phyloP scores from a whole-genome alignment of 2,797 vertebrate species.

The Sebastes glaucus region DNA sequence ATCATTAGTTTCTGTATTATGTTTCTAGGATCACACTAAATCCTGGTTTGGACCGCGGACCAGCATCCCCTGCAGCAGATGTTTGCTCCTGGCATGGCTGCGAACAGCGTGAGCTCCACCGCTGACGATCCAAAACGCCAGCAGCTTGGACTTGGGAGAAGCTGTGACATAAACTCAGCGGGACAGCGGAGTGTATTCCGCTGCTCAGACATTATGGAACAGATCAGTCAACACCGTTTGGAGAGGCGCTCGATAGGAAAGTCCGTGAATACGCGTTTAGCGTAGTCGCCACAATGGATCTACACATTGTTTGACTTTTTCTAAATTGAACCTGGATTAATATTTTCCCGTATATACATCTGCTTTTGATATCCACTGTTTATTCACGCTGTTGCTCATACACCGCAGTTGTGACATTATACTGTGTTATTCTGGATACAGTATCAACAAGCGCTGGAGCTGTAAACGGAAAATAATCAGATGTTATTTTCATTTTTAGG shows the following conservation, averaged over 20 bases:
- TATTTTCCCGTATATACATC: constrained; percentile 53
- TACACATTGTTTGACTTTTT: constrained; percentile 44
- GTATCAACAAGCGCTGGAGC: constrained; percentile 37
- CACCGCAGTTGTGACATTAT: constrained; percentile 27
- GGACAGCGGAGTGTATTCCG: constrained; percentile 30
- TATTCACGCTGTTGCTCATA: constrained; percentile 22
- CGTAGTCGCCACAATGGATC: constrained; percentile 27
- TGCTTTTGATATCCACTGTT: constrained; percentile 50
- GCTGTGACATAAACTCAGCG: constrained; percentile 48
- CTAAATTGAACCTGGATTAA: constrained; percentile 41
- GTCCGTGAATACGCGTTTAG: constrained; percentile 5
- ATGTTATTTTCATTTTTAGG: constrained; percentile 12
- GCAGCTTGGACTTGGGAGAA: constrained; percentile 35
- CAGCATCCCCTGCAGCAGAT: constrained; percentile 62
- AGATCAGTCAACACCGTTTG: constrained; percentile 40
- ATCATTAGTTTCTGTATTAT: constrained; percentile 72
- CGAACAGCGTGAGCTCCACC: constrained; percentile 54
- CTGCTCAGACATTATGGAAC: constrained; percentile 50
- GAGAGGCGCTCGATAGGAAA: constrained; percentile 38
- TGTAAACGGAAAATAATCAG: constrained; percentile 35
- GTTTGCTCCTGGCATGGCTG: constrained; percentile 59
- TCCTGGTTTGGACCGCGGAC: constrained; percentile 60
- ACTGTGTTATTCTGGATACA: constrained; percentile 42
- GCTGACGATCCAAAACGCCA: constrained; percentile 44
- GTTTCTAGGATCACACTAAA: constrained; percentile 70